Evolutionary conservation across 2,797 vertebrate genomes (phyloP), one percentile per base, ranked within the genome.

Genomic region (Spinus pinus): DNA sequence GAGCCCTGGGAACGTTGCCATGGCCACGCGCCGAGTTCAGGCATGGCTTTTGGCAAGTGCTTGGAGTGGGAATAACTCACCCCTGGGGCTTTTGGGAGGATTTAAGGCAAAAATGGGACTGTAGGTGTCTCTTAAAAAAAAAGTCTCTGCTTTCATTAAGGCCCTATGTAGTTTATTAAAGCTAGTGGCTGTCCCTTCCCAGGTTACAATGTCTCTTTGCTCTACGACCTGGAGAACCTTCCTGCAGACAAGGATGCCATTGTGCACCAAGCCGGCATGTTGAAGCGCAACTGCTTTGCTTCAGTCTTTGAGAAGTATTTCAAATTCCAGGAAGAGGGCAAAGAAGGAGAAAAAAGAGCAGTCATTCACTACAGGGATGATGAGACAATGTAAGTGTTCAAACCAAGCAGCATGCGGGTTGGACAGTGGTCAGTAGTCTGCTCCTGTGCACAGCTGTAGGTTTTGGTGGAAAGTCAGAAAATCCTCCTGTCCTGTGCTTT

Each of bases 281-380:
- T 99, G 85, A 99, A 99, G 97, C 98, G 99, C 94, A 99, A 99
- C 98, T 99, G 99, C 97, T 99, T 99, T 69, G 99, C 99, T 86
- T 99, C 99, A 0, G 99, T 99, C 77, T 99, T 99, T 51, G 99
- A 99, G 95, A 99, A 99, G 95, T 99, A 99, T 96, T 99, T 99
- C 97, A 99, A 99, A 95, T 99, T 99, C 97, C 99, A 99, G 97
- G 99, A 99, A 82, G 99, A 99, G 79, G 99, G 99, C 81, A 99
- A 98, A 85, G 99, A 99, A 93, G 99, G 99, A 81, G 99, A 99
- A 97, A 97, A 97, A 91, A 98, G 99, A 94, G 99, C 99, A 3
- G 99, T 99, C 92, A 99, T 99, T 96, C 99, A 99, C 98, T 99
- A 99, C 98, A 98, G 99, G 93, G 99, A 99, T 2, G 99, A 99